phyloP scores from a whole-genome alignment of 2,113 vertebrate genomes.

The Hippopotamus amphibius region DNA sequence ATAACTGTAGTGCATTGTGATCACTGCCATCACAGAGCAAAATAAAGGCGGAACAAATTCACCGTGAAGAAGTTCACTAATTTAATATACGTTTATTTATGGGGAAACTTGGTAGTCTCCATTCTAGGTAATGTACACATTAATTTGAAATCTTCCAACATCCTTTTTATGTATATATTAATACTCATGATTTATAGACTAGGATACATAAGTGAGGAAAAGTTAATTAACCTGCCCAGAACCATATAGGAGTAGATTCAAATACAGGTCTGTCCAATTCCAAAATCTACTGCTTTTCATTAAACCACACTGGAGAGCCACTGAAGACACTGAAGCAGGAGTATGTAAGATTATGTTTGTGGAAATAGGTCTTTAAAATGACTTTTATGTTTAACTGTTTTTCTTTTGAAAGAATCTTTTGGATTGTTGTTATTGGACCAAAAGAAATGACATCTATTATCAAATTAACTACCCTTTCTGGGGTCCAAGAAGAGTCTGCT shows the following conservation, averaged over 20 bases:
- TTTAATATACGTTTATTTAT: background rate
- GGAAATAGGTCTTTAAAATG: background rate
- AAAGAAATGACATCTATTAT: constrained; percentile 98
- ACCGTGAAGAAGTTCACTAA: background rate
- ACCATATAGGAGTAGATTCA: background rate
- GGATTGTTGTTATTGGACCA: constrained; percentile 60
- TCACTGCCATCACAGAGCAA: background rate
- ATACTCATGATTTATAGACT: background rate
- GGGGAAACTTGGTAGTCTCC: background rate
- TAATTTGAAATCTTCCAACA: background rate
- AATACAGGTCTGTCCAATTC: background rate
- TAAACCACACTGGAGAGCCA: background rate
- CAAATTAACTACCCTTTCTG: constrained; percentile 97
- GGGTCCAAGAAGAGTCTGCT: constrained; percentile 98
- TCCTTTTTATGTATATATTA: background rate
- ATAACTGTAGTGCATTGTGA: background rate
- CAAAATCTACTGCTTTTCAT: background rate
- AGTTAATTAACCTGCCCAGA: background rate
- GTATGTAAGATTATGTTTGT: background rate
- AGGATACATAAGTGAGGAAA: background rate
- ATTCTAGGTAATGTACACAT: background rate
- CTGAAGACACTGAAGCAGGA: background rate
- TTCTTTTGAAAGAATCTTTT: constrained; percentile 64
- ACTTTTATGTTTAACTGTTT: constrained; percentile 33
- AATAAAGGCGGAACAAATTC: background rate